phyloP scores from a whole-genome alignment of 2,888 invertebrate species.

The Caenorhabditis doughertyi region DNA sequence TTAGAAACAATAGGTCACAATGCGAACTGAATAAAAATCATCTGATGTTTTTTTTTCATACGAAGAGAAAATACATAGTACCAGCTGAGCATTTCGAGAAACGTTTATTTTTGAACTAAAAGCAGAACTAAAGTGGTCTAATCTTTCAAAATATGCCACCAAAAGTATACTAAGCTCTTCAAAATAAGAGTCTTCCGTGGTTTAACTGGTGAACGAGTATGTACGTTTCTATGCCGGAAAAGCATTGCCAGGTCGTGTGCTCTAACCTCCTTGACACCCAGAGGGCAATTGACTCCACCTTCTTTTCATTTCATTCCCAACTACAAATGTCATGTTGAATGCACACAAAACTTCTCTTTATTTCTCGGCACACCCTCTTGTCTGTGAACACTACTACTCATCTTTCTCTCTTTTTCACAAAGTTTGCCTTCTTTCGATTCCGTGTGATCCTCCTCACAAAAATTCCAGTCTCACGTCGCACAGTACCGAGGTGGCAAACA shows the following conservation, averaged over 20 bases:
- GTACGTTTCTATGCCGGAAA: slow-evolving; percentile 26
- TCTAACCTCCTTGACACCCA: slow-evolving; percentile 62
- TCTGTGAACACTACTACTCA: slow-evolving; percentile 58
- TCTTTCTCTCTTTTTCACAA: slow-evolving; percentile 47
- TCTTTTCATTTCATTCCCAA: slow-evolving; percentile 39
- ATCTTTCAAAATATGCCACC: background rate
- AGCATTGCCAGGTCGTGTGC: slow-evolving; percentile 39
- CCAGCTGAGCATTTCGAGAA: background rate
- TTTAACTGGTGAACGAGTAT: slow-evolving; percentile 1
- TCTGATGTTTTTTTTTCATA: background rate
- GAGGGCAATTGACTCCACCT: slow-evolving; percentile 49
- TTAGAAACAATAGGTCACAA: slow-evolving; percentile 16
- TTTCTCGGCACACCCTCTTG: slow-evolving; percentile 45
- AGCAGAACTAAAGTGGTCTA: background rate
- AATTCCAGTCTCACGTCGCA: slow-evolving; percentile 61
- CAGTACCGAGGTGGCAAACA: slow-evolving; percentile 42
- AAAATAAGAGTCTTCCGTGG: slow-evolving; percentile 3
- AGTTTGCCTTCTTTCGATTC: slow-evolving; percentile 46
- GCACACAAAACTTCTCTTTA: slow-evolving; percentile 41
- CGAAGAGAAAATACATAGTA: background rate
- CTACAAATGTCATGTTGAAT: slow-evolving; percentile 59
- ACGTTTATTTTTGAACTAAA: background rate
- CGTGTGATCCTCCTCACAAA: slow-evolving; percentile 21
- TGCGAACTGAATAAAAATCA: slow-evolving; percentile 3
- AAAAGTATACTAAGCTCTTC: background rate